Base-by-base conservation (phyloP, 2,797 vertebrate species). In the Oreochromis mossambicus region DNA sequence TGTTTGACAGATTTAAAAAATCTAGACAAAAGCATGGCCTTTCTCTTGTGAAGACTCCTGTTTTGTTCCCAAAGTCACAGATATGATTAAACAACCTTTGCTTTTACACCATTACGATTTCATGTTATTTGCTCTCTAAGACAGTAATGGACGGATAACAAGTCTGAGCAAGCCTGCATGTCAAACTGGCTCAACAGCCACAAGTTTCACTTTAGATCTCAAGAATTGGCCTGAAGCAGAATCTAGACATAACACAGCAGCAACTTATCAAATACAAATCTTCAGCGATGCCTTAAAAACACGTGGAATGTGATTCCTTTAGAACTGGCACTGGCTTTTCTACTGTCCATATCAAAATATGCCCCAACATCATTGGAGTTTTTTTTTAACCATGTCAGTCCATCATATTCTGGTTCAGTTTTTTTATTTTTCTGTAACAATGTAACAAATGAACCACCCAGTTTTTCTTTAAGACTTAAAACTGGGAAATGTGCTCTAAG, bases 121-220 rank as follows among this genome's bases (percentile, higher is more conserved):
- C 21, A 19, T 63, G 79, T 58, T 77, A 90, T 50, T 82, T 21
- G n/a, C n/a, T 77, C 48, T 70, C 46, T 77, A 75, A 86, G 73
- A 88, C n/a, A 46, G 54, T 85, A 66, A 79, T 48, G 79, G 90
- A 77, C 5, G 79, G 76, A 89, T 85, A 61, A 84, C 84, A 89
- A 86, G 84, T 32, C 76, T 58, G 84, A 88, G 77, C 43, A 36
- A 87, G 88, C 56, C 56, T 2, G 73, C 81, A 9, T 46, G 80
- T 86, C 43, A 75, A 88, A 86, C 58, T 73, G 77, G 77, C 87
- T 90, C 73, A 81, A 77, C 80, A 8, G 55, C 56, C 68, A 84
- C 29, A 41, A 68, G 54, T 83, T 83, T 76, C 38, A 78, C 41
- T 84, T 48, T 43, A 55, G 75, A 51, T 79, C 11, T 14, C 34